Base-by-base conservation (phyloP, 2,797 vertebrate genomes). In the Anisognathus igniventris region DNA sequence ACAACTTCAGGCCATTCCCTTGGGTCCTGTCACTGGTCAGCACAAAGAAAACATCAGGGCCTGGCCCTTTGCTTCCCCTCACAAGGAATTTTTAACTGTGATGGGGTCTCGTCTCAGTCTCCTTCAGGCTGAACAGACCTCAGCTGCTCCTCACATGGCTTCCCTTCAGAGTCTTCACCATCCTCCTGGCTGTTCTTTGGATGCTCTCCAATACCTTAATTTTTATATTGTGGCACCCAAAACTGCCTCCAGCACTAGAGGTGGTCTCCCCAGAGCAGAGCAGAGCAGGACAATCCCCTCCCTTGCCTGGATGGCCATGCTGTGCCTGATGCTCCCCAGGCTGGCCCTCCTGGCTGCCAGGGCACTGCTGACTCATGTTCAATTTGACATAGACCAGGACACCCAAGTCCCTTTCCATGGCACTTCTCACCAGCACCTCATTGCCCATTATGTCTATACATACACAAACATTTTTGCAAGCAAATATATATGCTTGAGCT, bases 321-420 rank as follows among this genome's bases (percentile, higher is more conserved):
- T 76, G 18, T 20, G 12, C n/a, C 64, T 76, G 57, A 31, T 30
- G 2, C 4, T 0, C 5, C 10, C 14, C 50, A 39, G 20, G 20
- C 1, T 62, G 42, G 6, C 42, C 9, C 31, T 82, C 17, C 44
- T 70, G 64, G 10, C 42, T 75, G 56, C 37, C 56, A 56, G 24
- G 64, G 50, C 50, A 21, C 48, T 54, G 31, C 35, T 75, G 78
- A 1, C 17, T 62, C n/a, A 3, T 9, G 12, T 1, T 39, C 28
- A 57, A 0, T 17, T 25, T 51, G 8, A 2, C 10, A 6, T 1
- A 0, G 1, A 12, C 3, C 62, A 75, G 56, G 21, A 65, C 0
- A 6, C 12, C 8, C 18, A 45, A 1, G 14, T 27, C 14, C 21
- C 50, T 39, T 71, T 65, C 17, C 4, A 1, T 4, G 13, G 18